These are phyloP conservation scores for Drosophila ironensis DNA, from an alignment of 1,140 invertebrate genomes.

Conservation along the genomic window DNA sequence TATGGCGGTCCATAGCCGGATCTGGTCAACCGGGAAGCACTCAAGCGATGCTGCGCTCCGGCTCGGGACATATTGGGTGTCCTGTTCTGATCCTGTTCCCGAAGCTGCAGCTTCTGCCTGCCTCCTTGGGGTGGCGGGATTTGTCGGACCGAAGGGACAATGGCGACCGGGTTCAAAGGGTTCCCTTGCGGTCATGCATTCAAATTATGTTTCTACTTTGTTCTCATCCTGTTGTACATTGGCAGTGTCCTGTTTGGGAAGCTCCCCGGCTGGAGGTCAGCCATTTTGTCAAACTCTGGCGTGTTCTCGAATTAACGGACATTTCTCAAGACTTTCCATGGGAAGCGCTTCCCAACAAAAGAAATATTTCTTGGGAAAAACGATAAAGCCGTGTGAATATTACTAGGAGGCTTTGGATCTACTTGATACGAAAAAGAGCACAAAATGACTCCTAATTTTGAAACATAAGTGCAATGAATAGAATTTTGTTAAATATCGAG, in stretches of 20 bases:
- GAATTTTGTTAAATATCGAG: too few relatives aligned
- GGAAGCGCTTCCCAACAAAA: neutral
- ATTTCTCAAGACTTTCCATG: slow-evolving; percentile 59
- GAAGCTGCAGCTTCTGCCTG: slow-evolving; percentile 6
- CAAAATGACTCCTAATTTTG: too few relatives aligned
- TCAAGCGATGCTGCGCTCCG: slow-evolving; percentile 35
- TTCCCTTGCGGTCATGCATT: slow-evolving; percentile 73
- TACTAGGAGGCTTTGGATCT: too few relatives aligned
- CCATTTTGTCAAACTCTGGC: slow-evolving; percentile 63
- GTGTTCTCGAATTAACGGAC: slow-evolving; percentile 72
- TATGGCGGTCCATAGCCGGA: slow-evolving; percentile 69
- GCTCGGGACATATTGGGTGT: slow-evolving; percentile 38
- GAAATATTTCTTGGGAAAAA: neutral
- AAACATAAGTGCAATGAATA: too few relatives aligned
- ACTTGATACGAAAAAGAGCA: too few relatives aligned
- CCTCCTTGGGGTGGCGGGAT: slow-evolving; percentile 39
- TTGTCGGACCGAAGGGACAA: slow-evolving; percentile 46
- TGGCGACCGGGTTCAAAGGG: slow-evolving; percentile 64
- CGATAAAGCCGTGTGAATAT: too few relatives aligned
- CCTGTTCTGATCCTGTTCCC: slow-evolving; percentile 21
- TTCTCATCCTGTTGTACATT: slow-evolving; percentile 30
- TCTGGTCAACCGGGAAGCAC: slow-evolving; percentile 67
- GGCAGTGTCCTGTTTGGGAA: slow-evolving; percentile 20
- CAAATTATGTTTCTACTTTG: slow-evolving; percentile 66
- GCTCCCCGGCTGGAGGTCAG: slow-evolving; percentile 51